phyloP scores from a whole-genome alignment of 2,797 vertebrate species.

The Coilia nasus region DNA sequence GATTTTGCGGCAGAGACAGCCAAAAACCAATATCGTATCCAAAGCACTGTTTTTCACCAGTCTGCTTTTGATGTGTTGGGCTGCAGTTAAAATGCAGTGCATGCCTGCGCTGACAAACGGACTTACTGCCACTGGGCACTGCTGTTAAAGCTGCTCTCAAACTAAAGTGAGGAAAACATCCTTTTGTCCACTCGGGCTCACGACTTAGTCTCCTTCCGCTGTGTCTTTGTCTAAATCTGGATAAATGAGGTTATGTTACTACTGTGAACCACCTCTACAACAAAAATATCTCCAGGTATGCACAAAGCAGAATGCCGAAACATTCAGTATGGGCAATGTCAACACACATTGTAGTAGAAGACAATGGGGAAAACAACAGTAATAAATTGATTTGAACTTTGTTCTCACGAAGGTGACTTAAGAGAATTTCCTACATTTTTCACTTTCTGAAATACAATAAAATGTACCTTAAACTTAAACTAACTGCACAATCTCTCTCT shows the following conservation, averaged over 20 bases:
- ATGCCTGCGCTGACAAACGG: background rate
- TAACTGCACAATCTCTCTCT: background rate
- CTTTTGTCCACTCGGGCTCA: background rate
- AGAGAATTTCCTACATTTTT: background rate
- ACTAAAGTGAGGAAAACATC: background rate
- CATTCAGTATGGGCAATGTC: background rate
- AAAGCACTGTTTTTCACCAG: background rate
- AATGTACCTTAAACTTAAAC: background rate
- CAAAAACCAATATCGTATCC: background rate
- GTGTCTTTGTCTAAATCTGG: background rate
- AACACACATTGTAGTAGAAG: background rate
- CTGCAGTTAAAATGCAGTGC: background rate
- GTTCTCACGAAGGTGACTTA: background rate
- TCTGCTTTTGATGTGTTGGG: background rate
- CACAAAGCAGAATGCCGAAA: background rate
- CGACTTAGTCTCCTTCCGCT: background rate
- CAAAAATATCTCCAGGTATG: background rate
- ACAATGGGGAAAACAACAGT: background rate
- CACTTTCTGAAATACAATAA: background rate
- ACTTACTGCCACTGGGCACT: background rate
- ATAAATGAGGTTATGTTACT: background rate
- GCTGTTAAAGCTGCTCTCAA: background rate
- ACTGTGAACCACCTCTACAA: background rate
- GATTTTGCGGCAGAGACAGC: background rate
- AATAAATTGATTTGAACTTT: background rate